phyloP scores from a whole-genome alignment of 2,888 invertebrate species.

The Habrosyne pyritoides region DNA sequence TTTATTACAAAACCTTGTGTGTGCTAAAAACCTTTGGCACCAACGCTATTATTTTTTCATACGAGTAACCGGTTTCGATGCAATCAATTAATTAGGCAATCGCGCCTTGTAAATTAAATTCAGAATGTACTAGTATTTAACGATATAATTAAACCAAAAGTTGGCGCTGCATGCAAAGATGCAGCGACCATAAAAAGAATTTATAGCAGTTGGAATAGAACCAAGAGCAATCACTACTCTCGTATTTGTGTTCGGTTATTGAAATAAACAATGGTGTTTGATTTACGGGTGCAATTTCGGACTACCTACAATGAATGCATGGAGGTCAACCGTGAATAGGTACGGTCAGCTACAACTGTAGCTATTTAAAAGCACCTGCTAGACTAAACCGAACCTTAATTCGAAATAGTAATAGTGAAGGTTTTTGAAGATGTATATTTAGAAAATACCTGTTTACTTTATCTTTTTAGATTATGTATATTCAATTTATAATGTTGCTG shows the following conservation, averaged over 20 bases:
- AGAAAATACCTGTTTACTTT: no score
- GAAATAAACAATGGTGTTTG: slow-evolving; percentile 27
- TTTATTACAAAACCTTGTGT: slow-evolving; percentile 31
- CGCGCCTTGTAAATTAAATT: not conserved
- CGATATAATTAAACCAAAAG: slow-evolving; percentile 41
- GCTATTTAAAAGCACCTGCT: no score
- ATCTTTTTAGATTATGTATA: no score
- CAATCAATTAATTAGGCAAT: not conserved
- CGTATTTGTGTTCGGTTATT: slow-evolving; percentile 27
- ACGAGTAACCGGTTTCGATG: slow-evolving; percentile 8
- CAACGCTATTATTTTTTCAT: slow-evolving; percentile 24
- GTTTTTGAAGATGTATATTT: no score
- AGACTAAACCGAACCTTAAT: no score
- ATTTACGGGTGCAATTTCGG: slow-evolving; percentile 26
- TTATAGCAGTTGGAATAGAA: slow-evolving; percentile 54
- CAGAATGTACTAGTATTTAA: slow-evolving; percentile 18
- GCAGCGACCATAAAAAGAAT: slow-evolving; percentile 47
- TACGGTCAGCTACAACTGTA: not conserved
- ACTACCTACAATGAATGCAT: slow-evolving; percentile 5
- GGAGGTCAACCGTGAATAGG: slow-evolving; percentile 21
- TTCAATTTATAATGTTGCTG: no score
- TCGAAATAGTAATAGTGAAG: no score
- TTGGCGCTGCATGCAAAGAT: slow-evolving; percentile 44
- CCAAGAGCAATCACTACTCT: slow-evolving; percentile 44
- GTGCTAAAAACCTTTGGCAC: slow-evolving; percentile 25